Percentiles rank a stretch among this genome's conserved stretches.
Evolutionary conservation across 2,888 invertebrate species (phyloP).

Genomic region (Scaptomyza cyrtandrae): DNA sequence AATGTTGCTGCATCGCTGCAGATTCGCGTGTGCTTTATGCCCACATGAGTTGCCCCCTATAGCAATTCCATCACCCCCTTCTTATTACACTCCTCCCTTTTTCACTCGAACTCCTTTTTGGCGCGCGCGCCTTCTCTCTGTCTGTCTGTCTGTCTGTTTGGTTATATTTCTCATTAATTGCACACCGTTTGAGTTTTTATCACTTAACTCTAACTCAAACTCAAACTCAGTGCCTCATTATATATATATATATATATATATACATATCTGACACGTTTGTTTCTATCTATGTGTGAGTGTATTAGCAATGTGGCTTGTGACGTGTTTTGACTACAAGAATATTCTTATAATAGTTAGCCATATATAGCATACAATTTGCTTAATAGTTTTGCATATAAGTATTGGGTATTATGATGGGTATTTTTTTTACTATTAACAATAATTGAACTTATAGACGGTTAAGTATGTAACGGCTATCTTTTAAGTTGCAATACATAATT

Average conservation of each 20-base stretch:
- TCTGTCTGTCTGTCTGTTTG: slow-evolving; percentile 1
- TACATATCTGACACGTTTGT: slow-evolving; percentile 16
- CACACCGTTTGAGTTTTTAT: slow-evolving; percentile 50
- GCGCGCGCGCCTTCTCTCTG: slow-evolving; percentile 33
- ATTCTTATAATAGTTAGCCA: slow-evolving; percentile 2
- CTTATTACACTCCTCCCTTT: not conserved
- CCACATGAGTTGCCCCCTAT: slow-evolving; percentile 40
- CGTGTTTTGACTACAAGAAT: slow-evolving; percentile 38
- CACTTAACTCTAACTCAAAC: slow-evolving; percentile 35
- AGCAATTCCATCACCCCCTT: too few species aligned
- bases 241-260: slow-evolving; percentile 7
- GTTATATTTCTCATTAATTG: slow-evolving; percentile 51
- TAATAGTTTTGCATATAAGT: not conserved
- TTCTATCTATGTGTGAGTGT: slow-evolving; percentile 10
- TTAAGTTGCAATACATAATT: not conserved
- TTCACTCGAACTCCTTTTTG: slow-evolving; percentile 12
- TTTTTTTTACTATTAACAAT: not conserved
- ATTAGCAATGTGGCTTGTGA: slow-evolving; percentile 53
- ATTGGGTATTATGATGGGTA: not conserved
- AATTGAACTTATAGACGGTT: not conserved
- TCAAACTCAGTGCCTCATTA: slow-evolving; percentile 8
- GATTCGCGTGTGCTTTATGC: slow-evolving; percentile 79
- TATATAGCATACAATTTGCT: not conserved
- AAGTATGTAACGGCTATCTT: slow-evolving; percentile 23
- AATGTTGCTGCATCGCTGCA: slow-evolving; percentile 79